A percentile compares a stretch with the other conserved stretches of the same genome.
Evolutionary conservation across 1,140 invertebrate species (phyloP).

Genomic region (Pseudomyrmex cubaensis): DNA sequence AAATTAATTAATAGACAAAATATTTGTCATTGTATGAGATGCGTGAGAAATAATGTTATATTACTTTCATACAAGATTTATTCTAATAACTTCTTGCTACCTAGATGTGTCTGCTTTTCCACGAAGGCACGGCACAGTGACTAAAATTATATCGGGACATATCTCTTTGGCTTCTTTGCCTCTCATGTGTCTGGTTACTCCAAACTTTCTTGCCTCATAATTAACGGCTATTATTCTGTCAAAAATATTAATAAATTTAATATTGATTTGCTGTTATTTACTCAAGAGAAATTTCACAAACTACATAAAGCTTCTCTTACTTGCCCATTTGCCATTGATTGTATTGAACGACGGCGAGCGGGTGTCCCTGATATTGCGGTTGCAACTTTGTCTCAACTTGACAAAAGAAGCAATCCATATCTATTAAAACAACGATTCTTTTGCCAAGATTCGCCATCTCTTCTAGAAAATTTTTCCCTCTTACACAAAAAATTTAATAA

Average conservation of each 20-base stretch:
- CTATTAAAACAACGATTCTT: slow-evolving; percentile 94
- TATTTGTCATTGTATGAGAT: slow-evolving; percentile 34
- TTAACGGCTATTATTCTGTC: slow-evolving; percentile 98
- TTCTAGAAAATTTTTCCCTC: background rate
- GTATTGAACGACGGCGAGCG: slow-evolving; percentile 97
- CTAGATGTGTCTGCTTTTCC: slow-evolving; percentile 98
- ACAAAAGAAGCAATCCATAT: slow-evolving; percentile 99
- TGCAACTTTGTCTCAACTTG: slow-evolving; percentile 96
- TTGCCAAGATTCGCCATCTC: slow-evolving; percentile 73
- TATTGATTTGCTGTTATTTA: slow-evolving; percentile 1
- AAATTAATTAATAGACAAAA: slow-evolving; percentile 18
- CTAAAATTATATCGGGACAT: slow-evolving; percentile 94
- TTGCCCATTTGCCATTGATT: slow-evolving; percentile 96
- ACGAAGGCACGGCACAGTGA: slow-evolving; percentile 92
- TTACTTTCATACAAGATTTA: background rate
- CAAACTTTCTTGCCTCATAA: slow-evolving; percentile 96
- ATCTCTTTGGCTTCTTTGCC: slow-evolving; percentile 96
- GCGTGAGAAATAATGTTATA: too few relatives aligned
- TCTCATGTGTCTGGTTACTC: slow-evolving; percentile 95
- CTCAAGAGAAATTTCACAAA: background rate
- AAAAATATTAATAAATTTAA: background rate
- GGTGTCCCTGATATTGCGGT: slow-evolving; percentile 92
- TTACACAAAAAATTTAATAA: too few relatives aligned
- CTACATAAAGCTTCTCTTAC: slow-evolving; percentile 84
- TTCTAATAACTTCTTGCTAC: slow-evolving; percentile 83